Conservation (phyloP, 2,888 invertebrate species). For the Lycocerus yunnanus region DNA sequence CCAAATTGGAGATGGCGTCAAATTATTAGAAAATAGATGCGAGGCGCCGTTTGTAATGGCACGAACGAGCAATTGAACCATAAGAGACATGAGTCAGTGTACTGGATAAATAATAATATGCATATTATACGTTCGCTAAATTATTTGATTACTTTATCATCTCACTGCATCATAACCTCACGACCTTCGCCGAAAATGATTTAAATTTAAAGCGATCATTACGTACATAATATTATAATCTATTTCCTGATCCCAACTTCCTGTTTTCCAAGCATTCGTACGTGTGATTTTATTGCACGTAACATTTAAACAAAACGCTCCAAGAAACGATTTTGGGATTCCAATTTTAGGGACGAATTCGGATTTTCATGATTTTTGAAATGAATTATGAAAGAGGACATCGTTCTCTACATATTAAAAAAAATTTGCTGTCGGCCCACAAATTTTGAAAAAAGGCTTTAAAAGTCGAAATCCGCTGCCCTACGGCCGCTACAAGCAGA, state of each 20-base stretch:
- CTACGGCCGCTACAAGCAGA: too few species aligned
- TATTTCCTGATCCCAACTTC: not conserved
- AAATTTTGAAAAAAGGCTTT: too few species aligned
- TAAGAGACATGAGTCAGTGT: not conserved
- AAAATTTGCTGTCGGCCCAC: too few species aligned
- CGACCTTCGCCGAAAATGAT: not conserved
- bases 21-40: not conserved
- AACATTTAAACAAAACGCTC: not conserved
- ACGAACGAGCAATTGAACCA: not conserved
- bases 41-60: not conserved
- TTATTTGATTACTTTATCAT: not conserved
- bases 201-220: not conserved
- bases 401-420: too few species aligned
- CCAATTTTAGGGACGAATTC: too few species aligned
- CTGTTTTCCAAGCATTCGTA: not conserved
- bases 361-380: too few species aligned
- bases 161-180: not conserved
- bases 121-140: not conserved
- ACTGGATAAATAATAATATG: not conserved
- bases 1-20: conserved; percentile 34
- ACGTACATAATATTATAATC: not conserved
- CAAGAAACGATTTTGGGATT: not conserved
- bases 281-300: not conserved
- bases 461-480: too few species aligned
- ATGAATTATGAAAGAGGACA: too few species aligned